Conservation (phyloP, 2,888 invertebrate genomes). For the Zeuzera pyrina region DNA sequence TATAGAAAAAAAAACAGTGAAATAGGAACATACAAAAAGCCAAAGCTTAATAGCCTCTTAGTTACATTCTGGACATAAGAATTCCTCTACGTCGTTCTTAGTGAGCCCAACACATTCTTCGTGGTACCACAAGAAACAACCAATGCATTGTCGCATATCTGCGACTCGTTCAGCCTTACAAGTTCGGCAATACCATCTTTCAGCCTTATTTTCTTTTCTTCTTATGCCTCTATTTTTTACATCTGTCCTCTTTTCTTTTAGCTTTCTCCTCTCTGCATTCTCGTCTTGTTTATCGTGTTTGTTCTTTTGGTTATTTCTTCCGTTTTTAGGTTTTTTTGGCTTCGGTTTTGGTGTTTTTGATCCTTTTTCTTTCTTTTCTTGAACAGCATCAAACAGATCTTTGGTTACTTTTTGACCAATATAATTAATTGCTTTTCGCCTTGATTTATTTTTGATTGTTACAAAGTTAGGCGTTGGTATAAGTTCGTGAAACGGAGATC, state of each 20-base stretch:
- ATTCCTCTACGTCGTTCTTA: slow-evolving; percentile 5
- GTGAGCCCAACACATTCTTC: slow-evolving; percentile 6
- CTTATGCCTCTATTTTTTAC: slow-evolving; percentile 3
- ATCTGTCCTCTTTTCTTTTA: slow-evolving; percentile 1
- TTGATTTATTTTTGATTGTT: slow-evolving; percentile 7
- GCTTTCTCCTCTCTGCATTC: background rate
- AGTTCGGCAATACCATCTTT: slow-evolving; percentile 6
- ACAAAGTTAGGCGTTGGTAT: slow-evolving; percentile 13
- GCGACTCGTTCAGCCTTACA: slow-evolving; percentile 2
- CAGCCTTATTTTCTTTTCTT: slow-evolving; percentile 3
- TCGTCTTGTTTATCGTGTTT: background rate
- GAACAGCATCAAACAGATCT: slow-evolving; percentile 8
- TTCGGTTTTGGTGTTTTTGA: slow-evolving; percentile 4
- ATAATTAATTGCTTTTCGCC: slow-evolving; percentile 13
- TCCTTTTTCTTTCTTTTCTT: slow-evolving; percentile 3
- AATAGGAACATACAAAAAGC: too few species aligned
- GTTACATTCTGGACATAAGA: slow-evolving; percentile 5
- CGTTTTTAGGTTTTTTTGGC: slow-evolving; percentile 4
- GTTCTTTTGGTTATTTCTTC: slow-evolving; percentile 1
- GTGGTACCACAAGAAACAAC: slow-evolving; percentile 6
- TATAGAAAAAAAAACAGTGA: too few species aligned
- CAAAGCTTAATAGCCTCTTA: too few species aligned
- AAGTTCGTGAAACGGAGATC: slow-evolving; percentile 9
- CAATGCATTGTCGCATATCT: slow-evolving; percentile 6
- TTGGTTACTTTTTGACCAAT: slow-evolving; percentile 12